Conservation (phyloP, 1,140 invertebrate species). For the Scylla paramamosain region DNA sequence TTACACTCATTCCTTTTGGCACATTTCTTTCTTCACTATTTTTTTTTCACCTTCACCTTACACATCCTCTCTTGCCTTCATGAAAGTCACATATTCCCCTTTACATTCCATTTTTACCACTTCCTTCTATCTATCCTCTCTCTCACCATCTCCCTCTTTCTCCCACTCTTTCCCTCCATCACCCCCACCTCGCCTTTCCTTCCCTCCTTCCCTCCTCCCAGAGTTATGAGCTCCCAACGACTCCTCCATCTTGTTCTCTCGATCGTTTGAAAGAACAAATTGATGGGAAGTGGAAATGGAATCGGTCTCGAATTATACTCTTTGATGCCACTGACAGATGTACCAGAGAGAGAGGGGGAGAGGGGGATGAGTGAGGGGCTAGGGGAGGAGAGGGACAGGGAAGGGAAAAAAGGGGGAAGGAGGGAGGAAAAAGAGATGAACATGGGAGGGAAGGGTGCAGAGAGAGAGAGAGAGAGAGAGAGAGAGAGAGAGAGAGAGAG, state of each 20-base stretch:
- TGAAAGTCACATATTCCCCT: neutral
- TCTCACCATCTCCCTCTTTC: neutral
- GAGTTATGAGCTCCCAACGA: neutral
- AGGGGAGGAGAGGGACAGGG: neutral
- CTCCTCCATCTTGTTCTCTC: slow-evolving; percentile 10
- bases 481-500: neutral
- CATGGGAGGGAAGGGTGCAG: neutral
- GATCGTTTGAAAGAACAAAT: slow-evolving; percentile 6
- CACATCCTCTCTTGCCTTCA: neutral
- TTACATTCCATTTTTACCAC: neutral
- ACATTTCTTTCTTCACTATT: no score
- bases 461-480: neutral
- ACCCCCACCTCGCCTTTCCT: neutral
- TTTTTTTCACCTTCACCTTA: neutral
- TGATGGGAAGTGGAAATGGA: slow-evolving; percentile 21
- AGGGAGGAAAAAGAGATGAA: neutral
- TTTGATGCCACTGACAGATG: slow-evolving; percentile 13
- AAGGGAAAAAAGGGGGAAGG: neutral
- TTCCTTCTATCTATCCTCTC: neutral
- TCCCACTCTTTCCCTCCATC: no score
- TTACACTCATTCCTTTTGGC: neutral
- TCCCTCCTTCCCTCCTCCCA: neutral
- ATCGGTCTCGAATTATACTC: slow-evolving; percentile 14
- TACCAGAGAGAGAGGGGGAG: neutral
- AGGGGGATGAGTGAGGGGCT: neutral